Conservation (phyloP, 2,113 vertebrate species). For the Panurus biarmicus region DNA sequence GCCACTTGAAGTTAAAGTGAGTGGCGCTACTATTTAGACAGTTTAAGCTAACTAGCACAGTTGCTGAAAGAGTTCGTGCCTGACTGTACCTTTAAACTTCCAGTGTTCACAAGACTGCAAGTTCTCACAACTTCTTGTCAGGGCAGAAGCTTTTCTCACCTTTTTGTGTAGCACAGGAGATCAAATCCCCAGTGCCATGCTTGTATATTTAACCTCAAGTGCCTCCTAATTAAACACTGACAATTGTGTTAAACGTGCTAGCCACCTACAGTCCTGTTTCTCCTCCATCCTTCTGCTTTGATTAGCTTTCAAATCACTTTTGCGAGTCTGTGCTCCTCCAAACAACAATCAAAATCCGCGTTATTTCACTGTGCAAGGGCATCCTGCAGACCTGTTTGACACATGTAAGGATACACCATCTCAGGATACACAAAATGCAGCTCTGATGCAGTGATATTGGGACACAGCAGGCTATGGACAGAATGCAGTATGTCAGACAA, state of each 20-base stretch:
- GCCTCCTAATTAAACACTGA: slow-evolving; percentile 4
- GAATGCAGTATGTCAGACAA: neutral
- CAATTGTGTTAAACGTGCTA: neutral
- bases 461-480: neutral
- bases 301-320: neutral
- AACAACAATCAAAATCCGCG: neutral
- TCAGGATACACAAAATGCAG: neutral
- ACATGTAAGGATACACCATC: neutral
- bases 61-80: neutral
- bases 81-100: neutral
- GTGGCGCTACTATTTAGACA: neutral
- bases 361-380: neutral
- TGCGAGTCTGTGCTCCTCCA: neutral
- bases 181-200: neutral
- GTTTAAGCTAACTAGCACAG: neutral
- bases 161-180: neutral
- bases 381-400: neutral
- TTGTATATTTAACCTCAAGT: slow-evolving; percentile 14
- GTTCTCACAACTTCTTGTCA: neutral
- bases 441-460: neutral
- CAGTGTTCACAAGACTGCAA: neutral
- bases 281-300: neutral
- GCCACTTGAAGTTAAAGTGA: neutral
- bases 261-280: neutral
- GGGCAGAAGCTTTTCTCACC: neutral